A percentile compares a stretch with the other conserved stretches of the same genome.
Evolutionary conservation across 2,797 vertebrate species (phyloP).

Genomic region (Chromobotia macracanthus): DNA sequence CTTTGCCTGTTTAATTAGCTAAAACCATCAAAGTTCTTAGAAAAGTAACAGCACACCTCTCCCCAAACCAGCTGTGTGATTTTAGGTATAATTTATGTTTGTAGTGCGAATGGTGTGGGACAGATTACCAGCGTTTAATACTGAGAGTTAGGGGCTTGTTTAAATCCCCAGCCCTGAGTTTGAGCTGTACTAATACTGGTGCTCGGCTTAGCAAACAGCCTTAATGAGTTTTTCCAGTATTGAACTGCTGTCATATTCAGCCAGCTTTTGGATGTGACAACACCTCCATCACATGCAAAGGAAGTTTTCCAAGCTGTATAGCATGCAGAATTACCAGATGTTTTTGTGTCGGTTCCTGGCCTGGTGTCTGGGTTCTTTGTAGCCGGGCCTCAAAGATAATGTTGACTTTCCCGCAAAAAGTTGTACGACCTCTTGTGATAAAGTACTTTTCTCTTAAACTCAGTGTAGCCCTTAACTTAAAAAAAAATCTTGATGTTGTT

Average conservation of each 20-base stretch:
- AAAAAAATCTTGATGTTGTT: neutral
- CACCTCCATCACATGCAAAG: constrained; percentile 39
- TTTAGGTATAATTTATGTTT: too few relatives aligned
- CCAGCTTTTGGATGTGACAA: constrained; percentile 8
- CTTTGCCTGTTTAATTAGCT: too few relatives aligned
- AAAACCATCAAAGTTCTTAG: neutral
- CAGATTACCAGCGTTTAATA: neutral
- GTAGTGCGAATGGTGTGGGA: neutral
- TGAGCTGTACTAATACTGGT: neutral
- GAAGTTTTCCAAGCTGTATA: neutral
- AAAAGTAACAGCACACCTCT: too few relatives aligned
- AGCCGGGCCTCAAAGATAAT: neutral
- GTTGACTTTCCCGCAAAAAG: neutral
- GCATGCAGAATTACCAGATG: constrained; percentile 35
- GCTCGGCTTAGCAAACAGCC: neutral
- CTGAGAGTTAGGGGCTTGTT: neutral
- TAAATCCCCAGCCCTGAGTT: neutral
- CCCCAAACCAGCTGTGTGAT: too few relatives aligned
- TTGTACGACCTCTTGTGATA: constrained; percentile 7
- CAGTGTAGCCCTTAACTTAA: neutral
- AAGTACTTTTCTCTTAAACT: neutral
- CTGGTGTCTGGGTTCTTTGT: constrained; percentile 14
- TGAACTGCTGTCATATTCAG: constrained; percentile 13
- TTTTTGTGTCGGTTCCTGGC: neutral
- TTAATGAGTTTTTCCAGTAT: constrained; percentile 3